Conservation (phyloP, 2,113 vertebrate genomes). For the Toxostoma redivivum region DNA sequence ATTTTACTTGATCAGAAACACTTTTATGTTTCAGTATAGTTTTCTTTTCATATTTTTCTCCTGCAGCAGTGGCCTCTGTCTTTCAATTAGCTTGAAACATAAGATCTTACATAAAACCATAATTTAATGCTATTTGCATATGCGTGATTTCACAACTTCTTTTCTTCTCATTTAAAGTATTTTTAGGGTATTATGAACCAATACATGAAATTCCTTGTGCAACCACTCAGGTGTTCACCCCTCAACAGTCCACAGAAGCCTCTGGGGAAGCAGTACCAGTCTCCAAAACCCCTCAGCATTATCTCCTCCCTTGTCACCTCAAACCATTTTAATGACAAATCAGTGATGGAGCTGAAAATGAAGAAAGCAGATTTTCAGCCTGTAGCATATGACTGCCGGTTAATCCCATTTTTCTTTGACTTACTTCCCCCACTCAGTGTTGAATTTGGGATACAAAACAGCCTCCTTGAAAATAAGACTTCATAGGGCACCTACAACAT, state of each 20-base stretch:
- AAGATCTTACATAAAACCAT: constrained; percentile 41
- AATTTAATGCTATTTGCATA: background rate
- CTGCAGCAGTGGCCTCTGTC: constrained; percentile 34
- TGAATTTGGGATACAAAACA: background rate
- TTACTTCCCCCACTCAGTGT: background rate
- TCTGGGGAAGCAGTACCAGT: background rate
- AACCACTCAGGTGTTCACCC: background rate
- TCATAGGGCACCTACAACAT: background rate
- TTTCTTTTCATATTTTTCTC: constrained; percentile 39
- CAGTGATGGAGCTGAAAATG: background rate
- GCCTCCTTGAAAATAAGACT: background rate
- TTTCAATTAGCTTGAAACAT: constrained; percentile 45
- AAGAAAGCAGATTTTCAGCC: background rate
- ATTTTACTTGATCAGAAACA: constrained; percentile 59
- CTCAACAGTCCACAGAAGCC: background rate
- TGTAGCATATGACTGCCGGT: background rate
- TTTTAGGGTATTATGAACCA: background rate
- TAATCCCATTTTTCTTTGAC: background rate
- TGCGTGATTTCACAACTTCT: background rate
- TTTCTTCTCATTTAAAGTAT: background rate
- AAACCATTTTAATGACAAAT: background rate
- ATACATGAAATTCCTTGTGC: background rate
- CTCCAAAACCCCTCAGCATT: background rate
- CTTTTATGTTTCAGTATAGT: constrained; percentile 39
- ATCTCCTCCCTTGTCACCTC: background rate